phyloP scores from a whole-genome alignment of 2,888 invertebrate species.

The Biston betularia region DNA sequence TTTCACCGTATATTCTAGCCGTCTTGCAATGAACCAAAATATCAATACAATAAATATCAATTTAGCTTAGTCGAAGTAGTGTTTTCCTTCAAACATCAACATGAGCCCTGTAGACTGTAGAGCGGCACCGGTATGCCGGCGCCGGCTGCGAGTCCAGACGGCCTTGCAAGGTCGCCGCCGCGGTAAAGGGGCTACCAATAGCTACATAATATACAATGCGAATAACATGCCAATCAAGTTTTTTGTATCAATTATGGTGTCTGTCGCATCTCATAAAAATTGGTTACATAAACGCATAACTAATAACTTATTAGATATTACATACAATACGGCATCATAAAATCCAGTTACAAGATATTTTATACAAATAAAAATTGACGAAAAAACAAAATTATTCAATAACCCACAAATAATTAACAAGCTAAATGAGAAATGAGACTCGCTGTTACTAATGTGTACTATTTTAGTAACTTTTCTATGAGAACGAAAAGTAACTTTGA shows the following conservation, averaged over 20 bases:
- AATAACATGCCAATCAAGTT: not conserved
- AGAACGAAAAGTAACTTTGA: too few species aligned
- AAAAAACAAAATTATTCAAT: too few species aligned
- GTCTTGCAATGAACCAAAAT: conserved; percentile 13
- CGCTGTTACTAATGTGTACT: too few species aligned
- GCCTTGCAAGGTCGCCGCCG: conserved; percentile 64
- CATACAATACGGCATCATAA: too few species aligned
- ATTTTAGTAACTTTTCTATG: too few species aligned
- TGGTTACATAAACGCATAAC: too few species aligned
- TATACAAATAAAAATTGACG: too few species aligned
- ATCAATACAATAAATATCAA: conserved; percentile 10
- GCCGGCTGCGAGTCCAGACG: conserved; percentile 44
- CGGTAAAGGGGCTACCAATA: conserved; percentile 20
- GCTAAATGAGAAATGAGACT: too few species aligned
- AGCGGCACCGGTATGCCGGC: conserved; percentile 38
- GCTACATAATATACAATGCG: not conserved
- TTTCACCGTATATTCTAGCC: conserved; percentile 29
- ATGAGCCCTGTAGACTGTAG: conserved; percentile 4
- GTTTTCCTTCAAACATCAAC: conserved; percentile 11
- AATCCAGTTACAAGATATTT: too few species aligned
- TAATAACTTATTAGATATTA: too few species aligned
- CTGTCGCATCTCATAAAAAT: too few species aligned
- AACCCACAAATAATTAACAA: too few species aligned
- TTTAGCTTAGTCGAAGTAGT: conserved; percentile 2
- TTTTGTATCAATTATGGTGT: not conserved